These are phyloP conservation scores for Amorpha juglandis DNA, from an alignment of 2,888 invertebrate species.

Conservation along the genomic window DNA sequence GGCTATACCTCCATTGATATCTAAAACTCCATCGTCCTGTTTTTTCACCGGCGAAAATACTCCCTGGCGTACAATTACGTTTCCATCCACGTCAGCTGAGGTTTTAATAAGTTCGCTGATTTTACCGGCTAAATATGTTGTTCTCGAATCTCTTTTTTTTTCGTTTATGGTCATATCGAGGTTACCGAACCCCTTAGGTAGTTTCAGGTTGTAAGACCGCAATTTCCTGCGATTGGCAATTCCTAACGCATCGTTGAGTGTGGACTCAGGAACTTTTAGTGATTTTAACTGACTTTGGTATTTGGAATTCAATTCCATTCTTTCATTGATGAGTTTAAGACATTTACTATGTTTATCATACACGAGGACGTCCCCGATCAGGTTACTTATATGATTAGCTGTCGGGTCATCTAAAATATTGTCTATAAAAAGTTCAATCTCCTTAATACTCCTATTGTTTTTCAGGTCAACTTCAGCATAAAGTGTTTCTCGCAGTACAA, in stretches of 20 bases:
- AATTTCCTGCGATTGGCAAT: background rate
- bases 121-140: conserved; percentile 12
- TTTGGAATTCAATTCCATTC: background rate
- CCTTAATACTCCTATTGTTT: background rate
- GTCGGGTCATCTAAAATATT: background rate
- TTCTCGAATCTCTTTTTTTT: conserved; percentile 12
- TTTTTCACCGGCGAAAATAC: background rate
- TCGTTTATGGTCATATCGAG: conserved; percentile 16
- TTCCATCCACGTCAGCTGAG: conserved; percentile 8
- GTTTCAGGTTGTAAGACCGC: background rate
- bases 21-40: conserved; percentile 3
- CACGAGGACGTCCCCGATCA: background rate
- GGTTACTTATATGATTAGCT: background rate
- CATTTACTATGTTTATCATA: background rate
- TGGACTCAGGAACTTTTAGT: background rate
- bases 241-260: background rate
- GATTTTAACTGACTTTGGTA: background rate
- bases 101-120: background rate
- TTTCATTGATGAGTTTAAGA: background rate
- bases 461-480: conserved; percentile 13
- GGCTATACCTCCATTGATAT: conserved; percentile 18
- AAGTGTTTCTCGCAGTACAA: conserved; percentile 9
- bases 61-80: background rate
- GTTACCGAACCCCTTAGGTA: conserved; percentile 16
- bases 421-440: background rate